Evolutionary conservation across 2,888 invertebrate genomes (phyloP).

Genomic region (Drosophila meridionalis): DNA sequence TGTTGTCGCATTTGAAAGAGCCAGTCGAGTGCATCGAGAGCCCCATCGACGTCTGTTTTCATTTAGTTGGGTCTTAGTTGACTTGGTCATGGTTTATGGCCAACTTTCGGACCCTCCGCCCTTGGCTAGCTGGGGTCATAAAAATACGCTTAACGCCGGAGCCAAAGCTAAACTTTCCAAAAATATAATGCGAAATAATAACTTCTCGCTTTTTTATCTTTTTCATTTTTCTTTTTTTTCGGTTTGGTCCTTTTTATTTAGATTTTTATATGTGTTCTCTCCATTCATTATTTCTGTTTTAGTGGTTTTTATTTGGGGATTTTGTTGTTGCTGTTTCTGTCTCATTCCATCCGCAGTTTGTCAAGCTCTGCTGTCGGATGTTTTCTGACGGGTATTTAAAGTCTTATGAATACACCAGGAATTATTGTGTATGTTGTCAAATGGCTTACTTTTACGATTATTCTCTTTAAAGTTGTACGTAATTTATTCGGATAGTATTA

Average conservation of each 20-base stretch:
- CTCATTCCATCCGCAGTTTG: slow-evolving; percentile 17
- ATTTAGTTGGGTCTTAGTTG: slow-evolving; percentile 56
- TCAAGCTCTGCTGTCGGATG: slow-evolving; percentile 6
- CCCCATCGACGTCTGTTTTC: slow-evolving; percentile 36
- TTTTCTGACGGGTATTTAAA: neutral
- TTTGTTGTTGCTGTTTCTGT: slow-evolving; percentile 26
- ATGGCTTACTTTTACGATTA: neutral
- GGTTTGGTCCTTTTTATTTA: slow-evolving; percentile 50
- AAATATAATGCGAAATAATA: slow-evolving; percentile 66
- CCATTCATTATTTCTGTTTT: slow-evolving; percentile 59
- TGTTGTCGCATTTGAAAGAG: slow-evolving; percentile 55
- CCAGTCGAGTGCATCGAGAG: slow-evolving; percentile 39
- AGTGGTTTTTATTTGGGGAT: slow-evolving; percentile 33
- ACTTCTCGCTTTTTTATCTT: slow-evolving; percentile 32
- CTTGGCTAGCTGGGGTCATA: slow-evolving; percentile 42
- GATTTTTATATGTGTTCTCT: slow-evolving; percentile 46
- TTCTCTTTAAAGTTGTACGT: neutral
- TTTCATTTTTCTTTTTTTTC: slow-evolving; percentile 7
- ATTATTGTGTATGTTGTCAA: neutral
- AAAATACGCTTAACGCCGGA: slow-evolving; percentile 64
- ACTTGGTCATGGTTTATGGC: slow-evolving; percentile 55
- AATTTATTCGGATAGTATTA: neutral
- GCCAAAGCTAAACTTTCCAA: slow-evolving; percentile 48
- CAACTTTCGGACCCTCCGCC: slow-evolving; percentile 27
- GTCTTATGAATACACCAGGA: slow-evolving; percentile 1